These are phyloP conservation scores for Sebastes baramenuke DNA, from an alignment of 2,797 vertebrate species.

Conservation along the genomic window DNA sequence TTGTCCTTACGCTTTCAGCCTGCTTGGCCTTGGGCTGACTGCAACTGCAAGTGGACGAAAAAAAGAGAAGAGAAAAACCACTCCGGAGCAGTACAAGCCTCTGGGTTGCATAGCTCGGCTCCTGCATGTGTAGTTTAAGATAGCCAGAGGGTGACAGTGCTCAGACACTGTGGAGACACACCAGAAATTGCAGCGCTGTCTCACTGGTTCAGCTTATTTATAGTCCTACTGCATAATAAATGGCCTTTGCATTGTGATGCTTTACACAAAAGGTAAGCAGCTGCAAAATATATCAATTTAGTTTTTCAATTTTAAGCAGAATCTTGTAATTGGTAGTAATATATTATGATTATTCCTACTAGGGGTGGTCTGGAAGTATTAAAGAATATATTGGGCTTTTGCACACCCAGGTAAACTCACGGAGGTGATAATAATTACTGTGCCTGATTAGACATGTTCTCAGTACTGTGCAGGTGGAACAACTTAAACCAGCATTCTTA, in stretches of 20 bases:
- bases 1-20: slow-evolving; percentile 58
- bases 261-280: neutral
- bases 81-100: slow-evolving; percentile 28
- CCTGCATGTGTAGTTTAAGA: slow-evolving; percentile 44
- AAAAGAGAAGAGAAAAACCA: slow-evolving; percentile 47
- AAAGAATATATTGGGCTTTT: neutral
- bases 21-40: slow-evolving; percentile 64
- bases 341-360: neutral
- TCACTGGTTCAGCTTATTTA: slow-evolving; percentile 35
- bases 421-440: neutral
- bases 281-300: neutral
- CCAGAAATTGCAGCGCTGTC: slow-evolving; percentile 25
- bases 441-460: neutral
- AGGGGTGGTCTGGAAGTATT: neutral
- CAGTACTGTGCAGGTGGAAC: neutral
- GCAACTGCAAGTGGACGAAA: slow-evolving; percentile 59
- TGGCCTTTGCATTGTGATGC: neutral
- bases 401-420: neutral
- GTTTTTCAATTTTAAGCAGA: neutral
- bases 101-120: slow-evolving; percentile 24
- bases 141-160: slow-evolving; percentile 60
- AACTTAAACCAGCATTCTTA: neutral
- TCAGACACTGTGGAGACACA: slow-evolving; percentile 43
- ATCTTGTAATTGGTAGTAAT: neutral
- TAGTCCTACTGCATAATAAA: slow-evolving; percentile 29